Conservation (phyloP, 2,797 vertebrate species). For the Channa striata region DNA sequence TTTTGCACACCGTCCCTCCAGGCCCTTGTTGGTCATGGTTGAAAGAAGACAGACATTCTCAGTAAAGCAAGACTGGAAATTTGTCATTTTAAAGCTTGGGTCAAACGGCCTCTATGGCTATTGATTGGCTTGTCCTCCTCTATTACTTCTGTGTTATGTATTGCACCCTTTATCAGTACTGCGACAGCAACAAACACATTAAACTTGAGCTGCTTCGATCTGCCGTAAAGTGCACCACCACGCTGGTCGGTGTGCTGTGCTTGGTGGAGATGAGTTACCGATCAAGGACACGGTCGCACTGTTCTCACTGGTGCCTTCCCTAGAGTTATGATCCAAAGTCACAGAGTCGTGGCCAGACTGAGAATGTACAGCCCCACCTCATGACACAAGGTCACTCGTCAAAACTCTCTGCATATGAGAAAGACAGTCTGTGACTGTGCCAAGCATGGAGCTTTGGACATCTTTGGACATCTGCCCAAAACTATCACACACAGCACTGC, state of each 20-base stretch:
- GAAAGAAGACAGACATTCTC: constrained; percentile 38
- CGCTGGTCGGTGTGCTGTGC: constrained; percentile 8
- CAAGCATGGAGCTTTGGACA: too few species aligned
- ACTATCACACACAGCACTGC: too few species aligned
- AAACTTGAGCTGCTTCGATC: constrained; percentile 79
- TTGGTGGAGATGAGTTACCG: constrained; percentile 55
- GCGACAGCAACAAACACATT: constrained; percentile 79
- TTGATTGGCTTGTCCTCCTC: constrained; percentile 81
- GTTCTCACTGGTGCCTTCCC: constrained; percentile 40
- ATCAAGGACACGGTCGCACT: constrained; percentile 60
- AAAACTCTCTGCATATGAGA: constrained; percentile 18
- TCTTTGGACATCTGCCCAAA: not conserved
- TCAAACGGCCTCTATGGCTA: constrained; percentile 77
- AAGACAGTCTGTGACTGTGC: not conserved
- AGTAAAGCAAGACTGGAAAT: constrained; percentile 60
- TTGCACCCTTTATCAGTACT: constrained; percentile 76
- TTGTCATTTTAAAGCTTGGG: constrained; percentile 78
- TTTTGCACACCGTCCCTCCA: constrained; percentile 21
- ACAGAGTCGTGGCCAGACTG: constrained; percentile 34
- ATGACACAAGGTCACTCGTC: constrained; percentile 42
- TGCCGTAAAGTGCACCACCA: constrained; percentile 64
- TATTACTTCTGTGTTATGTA: constrained; percentile 80
- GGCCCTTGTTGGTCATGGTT: not conserved
- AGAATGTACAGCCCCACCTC: constrained; percentile 56
- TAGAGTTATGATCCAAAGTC: constrained; percentile 68